Base-by-base conservation (phyloP, 2,888 invertebrate species). In the Ennomos fuscantarius region DNA sequence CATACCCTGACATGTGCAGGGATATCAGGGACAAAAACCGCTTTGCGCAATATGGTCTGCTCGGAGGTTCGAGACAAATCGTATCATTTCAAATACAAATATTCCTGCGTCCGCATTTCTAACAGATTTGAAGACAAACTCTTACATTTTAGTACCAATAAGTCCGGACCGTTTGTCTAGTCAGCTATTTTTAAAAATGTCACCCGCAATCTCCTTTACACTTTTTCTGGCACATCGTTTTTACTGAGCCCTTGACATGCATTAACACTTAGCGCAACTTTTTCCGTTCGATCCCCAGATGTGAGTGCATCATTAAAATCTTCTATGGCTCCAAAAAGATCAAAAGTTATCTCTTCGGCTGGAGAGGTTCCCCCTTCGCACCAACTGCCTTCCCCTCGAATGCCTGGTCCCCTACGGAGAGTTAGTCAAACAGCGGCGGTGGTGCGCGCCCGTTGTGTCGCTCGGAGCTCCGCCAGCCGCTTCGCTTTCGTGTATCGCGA, bases 271-370 rank as follows among this genome's bases (percentile, higher is more conserved):
- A 89, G 75, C 82, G 58, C 79, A 83, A 85, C 84, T 90, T 91
- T 91, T 91, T 92, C 87, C 85, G 79, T 81, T 72, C 75, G 79
- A 81, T 81, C 76, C 84, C 87, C 91, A 90, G 89, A 89, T 91
- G 89, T 85, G 87, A 79, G 84, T 84, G 86, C 87, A 85, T 90
- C 91, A 91, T 92, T 91, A 89, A 89, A 91, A 89, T 89, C 88
- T 85, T 82, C 87, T 87, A 82, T 81, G 78, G 81, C 79, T 84
- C 86, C 86, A 88, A 89, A 91, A 89, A 91, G 91, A 90, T 92
- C 90, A 89, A 90, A 91, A 91, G 89, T 91, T 91, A 89, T 90
- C 88, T 88, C 81, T 81, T 85, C 80, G 72, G 82, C 78, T 84
- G 79, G 82, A 85, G 86, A 82, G 84, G 53, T 59, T 79, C 80